Evolutionary conservation across 2,113 vertebrate genomes (phyloP).

Genomic region (Dascyllus trimaculatus): DNA sequence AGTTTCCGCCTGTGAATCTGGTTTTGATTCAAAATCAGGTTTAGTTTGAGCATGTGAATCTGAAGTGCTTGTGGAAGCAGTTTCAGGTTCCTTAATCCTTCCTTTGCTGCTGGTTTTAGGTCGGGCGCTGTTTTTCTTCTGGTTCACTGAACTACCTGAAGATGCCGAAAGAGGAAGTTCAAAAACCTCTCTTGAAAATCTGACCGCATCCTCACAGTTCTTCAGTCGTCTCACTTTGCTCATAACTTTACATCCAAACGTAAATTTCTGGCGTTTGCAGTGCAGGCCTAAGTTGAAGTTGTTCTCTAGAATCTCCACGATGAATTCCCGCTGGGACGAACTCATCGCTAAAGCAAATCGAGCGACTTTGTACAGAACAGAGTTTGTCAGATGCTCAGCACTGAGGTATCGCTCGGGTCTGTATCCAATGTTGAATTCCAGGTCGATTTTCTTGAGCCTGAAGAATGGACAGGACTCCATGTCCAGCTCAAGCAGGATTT

Average conservation of each 20-base stretch:
- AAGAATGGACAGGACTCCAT: background rate
- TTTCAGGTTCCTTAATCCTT: background rate
- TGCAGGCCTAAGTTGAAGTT: slow-evolving; percentile 34
- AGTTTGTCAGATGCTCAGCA: background rate
- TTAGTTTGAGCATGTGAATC: background rate
- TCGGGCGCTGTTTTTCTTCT: background rate
- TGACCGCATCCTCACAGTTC: slow-evolving; percentile 19
- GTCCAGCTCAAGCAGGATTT: slow-evolving; percentile 10
- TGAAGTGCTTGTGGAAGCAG: background rate
- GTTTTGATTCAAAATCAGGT: background rate
- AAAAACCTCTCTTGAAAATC: slow-evolving; percentile 37
- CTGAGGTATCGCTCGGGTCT: slow-evolving; percentile 30
- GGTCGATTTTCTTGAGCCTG: background rate
- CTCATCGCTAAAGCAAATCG: slow-evolving; percentile 40
- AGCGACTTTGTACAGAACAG: slow-evolving; percentile 21
- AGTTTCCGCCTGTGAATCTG: background rate
- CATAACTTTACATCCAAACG: slow-evolving; percentile 23
- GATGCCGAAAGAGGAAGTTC: background rate
- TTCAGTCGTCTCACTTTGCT: slow-evolving; percentile 16
- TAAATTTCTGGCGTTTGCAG: background rate
- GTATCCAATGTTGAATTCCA: slow-evolving; percentile 53
- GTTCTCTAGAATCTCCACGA: slow-evolving; percentile 57
- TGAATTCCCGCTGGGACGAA: slow-evolving; percentile 46
- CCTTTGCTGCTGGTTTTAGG: background rate
- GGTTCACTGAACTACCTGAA: background rate